Evolutionary conservation across 2,797 vertebrate species (phyloP).

Genomic region (Syngnathus acus): DNA sequence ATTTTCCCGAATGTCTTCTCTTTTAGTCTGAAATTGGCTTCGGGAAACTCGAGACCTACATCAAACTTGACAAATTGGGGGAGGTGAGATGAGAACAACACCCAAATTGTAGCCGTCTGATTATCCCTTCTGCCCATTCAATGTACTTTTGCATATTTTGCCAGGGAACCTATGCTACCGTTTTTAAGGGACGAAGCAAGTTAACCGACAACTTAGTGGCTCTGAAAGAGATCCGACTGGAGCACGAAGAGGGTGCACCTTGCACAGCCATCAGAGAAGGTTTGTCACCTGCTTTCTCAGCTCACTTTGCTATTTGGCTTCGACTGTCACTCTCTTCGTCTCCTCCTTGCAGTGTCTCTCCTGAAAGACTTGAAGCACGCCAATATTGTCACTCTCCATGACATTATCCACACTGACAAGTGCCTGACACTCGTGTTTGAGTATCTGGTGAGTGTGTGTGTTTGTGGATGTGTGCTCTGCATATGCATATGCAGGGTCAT

Average conservation of each 20-base stretch:
- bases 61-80: slow-evolving; percentile 77
- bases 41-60: slow-evolving; percentile 76
- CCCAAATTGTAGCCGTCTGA: background rate
- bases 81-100: slow-evolving; percentile 62
- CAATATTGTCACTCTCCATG: slow-evolving; percentile 79
- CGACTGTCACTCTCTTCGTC: slow-evolving; percentile 26
- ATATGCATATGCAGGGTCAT: background rate
- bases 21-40: slow-evolving; percentile 76
- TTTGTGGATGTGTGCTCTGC: background rate
- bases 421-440: slow-evolving; percentile 81
- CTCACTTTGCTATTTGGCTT: slow-evolving; percentile 10
- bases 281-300: slow-evolving; percentile 27
- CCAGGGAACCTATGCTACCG: slow-evolving; percentile 75
- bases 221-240: slow-evolving; percentile 75
- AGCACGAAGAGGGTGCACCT: slow-evolving; percentile 76
- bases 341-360: slow-evolving; percentile 65
- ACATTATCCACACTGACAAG: slow-evolving; percentile 81
- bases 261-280: slow-evolving; percentile 78
- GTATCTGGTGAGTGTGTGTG: slow-evolving; percentile 68
- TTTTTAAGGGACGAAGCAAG: slow-evolving; percentile 76
- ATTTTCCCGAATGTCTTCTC: slow-evolving; percentile 13
- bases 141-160: slow-evolving; percentile 1
- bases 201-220: slow-evolving; percentile 76
- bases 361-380: slow-evolving; percentile 80
- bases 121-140: background rate